Conservation (phyloP, 2,113 vertebrate species). For the Anolis carolinensis region DNA sequence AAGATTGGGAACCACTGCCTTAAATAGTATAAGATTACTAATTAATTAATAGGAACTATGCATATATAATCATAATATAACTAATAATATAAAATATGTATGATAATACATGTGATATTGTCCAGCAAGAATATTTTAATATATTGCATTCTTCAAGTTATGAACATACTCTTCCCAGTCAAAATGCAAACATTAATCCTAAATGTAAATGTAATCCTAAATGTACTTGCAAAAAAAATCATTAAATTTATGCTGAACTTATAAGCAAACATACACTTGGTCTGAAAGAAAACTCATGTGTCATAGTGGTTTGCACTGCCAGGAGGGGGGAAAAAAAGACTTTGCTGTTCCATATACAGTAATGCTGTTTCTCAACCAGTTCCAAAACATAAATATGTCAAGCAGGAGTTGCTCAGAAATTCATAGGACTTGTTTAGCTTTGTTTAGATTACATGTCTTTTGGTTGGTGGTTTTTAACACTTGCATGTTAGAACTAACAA, state of each 20-base stretch:
- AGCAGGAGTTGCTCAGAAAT: slow-evolving; percentile 37
- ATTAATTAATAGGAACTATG: too few relatives aligned
- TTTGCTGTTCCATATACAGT: not conserved
- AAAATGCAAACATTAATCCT: not conserved
- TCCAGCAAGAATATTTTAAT: too few relatives aligned
- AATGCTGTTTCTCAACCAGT: slow-evolving; percentile 28
- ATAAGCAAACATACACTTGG: not conserved
- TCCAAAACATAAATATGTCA: slow-evolving; percentile 35
- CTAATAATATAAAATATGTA: too few relatives aligned
- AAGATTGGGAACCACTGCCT: too few relatives aligned
- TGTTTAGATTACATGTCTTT: slow-evolving; percentile 37
- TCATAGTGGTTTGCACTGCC: not conserved
- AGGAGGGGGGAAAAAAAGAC: slow-evolving; percentile 11
- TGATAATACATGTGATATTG: too few relatives aligned
- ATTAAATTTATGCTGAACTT: not conserved
- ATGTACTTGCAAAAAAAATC: not conserved
- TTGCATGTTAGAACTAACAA: slow-evolving; percentile 23
- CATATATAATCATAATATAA: too few relatives aligned
- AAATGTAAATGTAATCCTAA: too few relatives aligned
- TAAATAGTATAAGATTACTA: too few relatives aligned
- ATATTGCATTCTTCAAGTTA: too few relatives aligned
- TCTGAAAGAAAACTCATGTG: not conserved
- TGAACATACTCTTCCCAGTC: too few relatives aligned
- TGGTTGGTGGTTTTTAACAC: too few relatives aligned
- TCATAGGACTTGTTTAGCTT: slow-evolving; percentile 36